phyloP scores from a whole-genome alignment of 1,140 invertebrate genomes.

The Aphelenchoides besseyi region DNA sequence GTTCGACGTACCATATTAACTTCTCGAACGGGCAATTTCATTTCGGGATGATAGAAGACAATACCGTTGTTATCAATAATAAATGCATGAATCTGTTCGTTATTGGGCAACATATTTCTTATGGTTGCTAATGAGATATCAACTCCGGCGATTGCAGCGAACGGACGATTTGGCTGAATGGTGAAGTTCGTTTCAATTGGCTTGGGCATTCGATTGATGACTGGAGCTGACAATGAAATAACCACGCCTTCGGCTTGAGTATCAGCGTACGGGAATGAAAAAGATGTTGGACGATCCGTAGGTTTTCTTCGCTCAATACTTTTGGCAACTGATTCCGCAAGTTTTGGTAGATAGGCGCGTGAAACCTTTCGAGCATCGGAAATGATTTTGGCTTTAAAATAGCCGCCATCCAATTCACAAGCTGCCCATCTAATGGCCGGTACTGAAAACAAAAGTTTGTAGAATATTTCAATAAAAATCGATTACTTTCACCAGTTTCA shows the following conservation, averaged over 20 bases:
- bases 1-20: slow-evolving; percentile 52
- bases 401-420: slow-evolving; percentile 44
- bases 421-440: slow-evolving; percentile 48
- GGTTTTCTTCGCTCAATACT: slow-evolving; percentile 26
- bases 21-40: slow-evolving; percentile 47
- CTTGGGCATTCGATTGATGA: slow-evolving; percentile 38
- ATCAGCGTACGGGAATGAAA: slow-evolving; percentile 58
- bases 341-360: slow-evolving; percentile 38
- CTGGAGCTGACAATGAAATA: slow-evolving; percentile 53
- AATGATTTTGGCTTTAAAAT: slow-evolving; percentile 52
- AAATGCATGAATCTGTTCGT: slow-evolving; percentile 52
- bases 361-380: slow-evolving; percentile 55
- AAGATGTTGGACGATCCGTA: slow-evolving; percentile 44
- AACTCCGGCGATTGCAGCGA: slow-evolving; percentile 51
- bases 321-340: slow-evolving; percentile 40
- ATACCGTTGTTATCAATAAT: slow-evolving; percentile 62
- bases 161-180: not conserved
- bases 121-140: slow-evolving; percentile 43
- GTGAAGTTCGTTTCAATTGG: slow-evolving; percentile 16
- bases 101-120: slow-evolving; percentile 20
- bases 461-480: no score
- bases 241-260: slow-evolving; percentile 50
- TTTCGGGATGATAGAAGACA: slow-evolving; percentile 55
- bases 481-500: slow-evolving; percentile 51
- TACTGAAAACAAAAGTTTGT: no score